These are phyloP conservation scores for Neuroscelio doddi DNA, from an alignment of 2,888 invertebrate genomes.

Conservation along the genomic window DNA sequence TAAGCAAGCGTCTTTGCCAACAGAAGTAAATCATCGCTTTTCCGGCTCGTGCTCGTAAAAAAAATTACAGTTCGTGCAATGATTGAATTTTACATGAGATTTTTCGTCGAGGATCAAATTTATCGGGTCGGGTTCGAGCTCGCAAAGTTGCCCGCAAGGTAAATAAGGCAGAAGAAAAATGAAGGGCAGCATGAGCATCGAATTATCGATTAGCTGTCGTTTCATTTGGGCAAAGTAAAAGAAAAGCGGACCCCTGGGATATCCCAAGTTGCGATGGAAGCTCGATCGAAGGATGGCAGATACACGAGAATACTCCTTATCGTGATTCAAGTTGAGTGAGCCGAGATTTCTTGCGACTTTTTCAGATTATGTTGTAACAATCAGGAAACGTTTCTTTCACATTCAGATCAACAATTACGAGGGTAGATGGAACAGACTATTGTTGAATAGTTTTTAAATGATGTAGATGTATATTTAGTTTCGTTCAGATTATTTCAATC, in stretches of 20 bases:
- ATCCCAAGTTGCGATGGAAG: conserved; percentile 47
- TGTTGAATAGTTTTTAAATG: too few relatives aligned
- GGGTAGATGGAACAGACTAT: too few relatives aligned
- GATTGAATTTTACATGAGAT: not conserved
- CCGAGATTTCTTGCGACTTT: conserved; percentile 23
- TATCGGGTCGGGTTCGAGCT: conserved; percentile 3
- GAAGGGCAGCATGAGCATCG: conserved; percentile 39
- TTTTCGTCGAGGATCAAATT: conserved; percentile 14
- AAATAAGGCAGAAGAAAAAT: conserved; percentile 31
- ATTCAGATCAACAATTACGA: too few relatives aligned
- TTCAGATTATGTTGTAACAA: too few relatives aligned
- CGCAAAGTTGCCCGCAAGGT: conserved; percentile 29
- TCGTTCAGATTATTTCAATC: too few relatives aligned
- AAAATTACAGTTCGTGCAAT: not conserved
- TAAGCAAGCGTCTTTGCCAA: too few relatives aligned
- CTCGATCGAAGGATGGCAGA: conserved; percentile 64
- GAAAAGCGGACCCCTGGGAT: conserved; percentile 68
- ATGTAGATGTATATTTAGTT: too few relatives aligned
- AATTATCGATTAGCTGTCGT: conserved; percentile 69
- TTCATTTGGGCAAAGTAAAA: conserved; percentile 69
- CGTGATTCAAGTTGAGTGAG: conserved; percentile 45
- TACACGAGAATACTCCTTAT: conserved; percentile 68
- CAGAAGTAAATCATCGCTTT: too few relatives aligned
- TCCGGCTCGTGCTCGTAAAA: too few relatives aligned
- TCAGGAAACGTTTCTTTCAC: too few relatives aligned